Evolutionary conservation across 2,888 invertebrate genomes (phyloP).

Genomic region (Argyresthia albistria): DNA sequence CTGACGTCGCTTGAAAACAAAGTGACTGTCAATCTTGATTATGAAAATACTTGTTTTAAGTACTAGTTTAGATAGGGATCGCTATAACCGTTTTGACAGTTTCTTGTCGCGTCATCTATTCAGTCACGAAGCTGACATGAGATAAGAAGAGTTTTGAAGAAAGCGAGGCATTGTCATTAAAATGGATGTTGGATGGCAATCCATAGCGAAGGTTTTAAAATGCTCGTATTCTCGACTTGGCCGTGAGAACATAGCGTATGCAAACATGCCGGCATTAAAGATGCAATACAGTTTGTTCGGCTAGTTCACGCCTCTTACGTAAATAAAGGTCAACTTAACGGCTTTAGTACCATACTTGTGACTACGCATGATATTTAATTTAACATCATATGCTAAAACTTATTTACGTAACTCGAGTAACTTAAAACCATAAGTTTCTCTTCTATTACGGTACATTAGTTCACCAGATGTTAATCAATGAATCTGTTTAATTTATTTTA

Average conservation of each 20-base stretch:
- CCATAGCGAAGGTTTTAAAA: too few species aligned
- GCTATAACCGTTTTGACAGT: too few species aligned
- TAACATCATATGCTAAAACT: background rate
- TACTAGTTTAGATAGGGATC: too few species aligned
- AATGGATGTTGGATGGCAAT: too few species aligned
- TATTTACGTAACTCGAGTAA: background rate
- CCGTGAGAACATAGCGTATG: constrained; percentile 50
- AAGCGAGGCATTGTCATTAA: too few species aligned
- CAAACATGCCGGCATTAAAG: constrained; percentile 26
- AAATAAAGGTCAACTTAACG: constrained; percentile 39
- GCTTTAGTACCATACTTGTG: constrained; percentile 5
- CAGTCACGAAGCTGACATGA: too few species aligned
- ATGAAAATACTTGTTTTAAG: constrained; percentile 16
- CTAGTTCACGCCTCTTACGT: constrained; percentile 49
- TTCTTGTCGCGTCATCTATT: too few species aligned
- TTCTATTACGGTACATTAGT: background rate
- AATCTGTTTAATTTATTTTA: background rate
- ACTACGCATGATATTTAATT: background rate
- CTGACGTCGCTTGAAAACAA: constrained; percentile 12
- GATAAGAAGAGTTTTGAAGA: too few species aligned
- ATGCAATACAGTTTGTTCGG: constrained; percentile 34
- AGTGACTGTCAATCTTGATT: constrained; percentile 19
- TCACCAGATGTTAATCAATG: background rate
- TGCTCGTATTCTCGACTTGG: constrained; percentile 10
- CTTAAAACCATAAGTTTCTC: background rate